Base-by-base conservation (phyloP, 2,797 vertebrate genomes). In the Pipistrellus nathusii region DNA sequence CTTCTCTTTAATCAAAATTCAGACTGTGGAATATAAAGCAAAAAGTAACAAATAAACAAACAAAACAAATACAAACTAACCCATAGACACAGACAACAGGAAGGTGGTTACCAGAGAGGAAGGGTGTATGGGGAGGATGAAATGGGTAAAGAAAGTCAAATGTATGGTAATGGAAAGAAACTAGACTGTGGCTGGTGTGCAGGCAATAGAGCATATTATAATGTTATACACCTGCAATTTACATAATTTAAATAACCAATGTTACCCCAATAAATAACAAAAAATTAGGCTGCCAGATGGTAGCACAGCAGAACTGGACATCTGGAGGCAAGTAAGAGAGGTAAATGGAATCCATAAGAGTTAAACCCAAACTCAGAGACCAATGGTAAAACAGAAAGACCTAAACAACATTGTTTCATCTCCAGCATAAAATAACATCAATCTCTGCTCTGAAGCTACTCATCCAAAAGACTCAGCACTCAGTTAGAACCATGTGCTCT, bases 381-480 rank as follows among this genome's bases (percentile, higher is more conserved):
- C 15, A 85, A 69, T 7, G 18, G 6, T 53, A 32, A 59, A 72
- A 32, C 23, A 80, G 41, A 84, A 78, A 88, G 77, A 69, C 9
- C 15, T n/a, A 23, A 64, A 9, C 32, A 53, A 35, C 41, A 4
- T 44, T 1, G 2, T 38, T 57, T 20, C 4, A 2, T 46, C 11
- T 75, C 51, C 41, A 82, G 23, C 95, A 71, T 38, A 62, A 86
- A 81, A 53, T 72, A 73, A 11, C 14, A 9, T 1, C 21, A 2
- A 30, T 18, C 30, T 32, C 30, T 41, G 1, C 32, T 59, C 53
- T 64, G 18, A 93, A 84, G 25, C n/a, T 82, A 17, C 35, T 2
- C 11, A 4, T 3, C 25, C 8, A 41, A 9, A n/a, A 30, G n/a
- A 21, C 6, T 69, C 20, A 21, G 1, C 0, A 30, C 3, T 30